Evolutionary conservation across 2,888 invertebrate species (phyloP), one percentile per base, ranked within the genome.

Genomic region (Spisula subtruncata): DNA sequence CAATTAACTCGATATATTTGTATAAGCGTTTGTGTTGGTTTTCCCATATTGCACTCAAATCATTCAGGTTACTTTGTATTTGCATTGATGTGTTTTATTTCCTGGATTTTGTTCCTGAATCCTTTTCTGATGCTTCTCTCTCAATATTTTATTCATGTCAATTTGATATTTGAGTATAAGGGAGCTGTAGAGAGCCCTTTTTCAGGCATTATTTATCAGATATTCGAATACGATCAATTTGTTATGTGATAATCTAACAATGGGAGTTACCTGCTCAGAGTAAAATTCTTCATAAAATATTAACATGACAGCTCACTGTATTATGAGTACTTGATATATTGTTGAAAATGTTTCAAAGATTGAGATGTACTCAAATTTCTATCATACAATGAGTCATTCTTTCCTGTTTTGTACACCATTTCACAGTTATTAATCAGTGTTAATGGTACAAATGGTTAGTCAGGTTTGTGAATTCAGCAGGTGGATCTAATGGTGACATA

Each of bases 231-330:
- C 12, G 2, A 35, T 20, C 8, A 60, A 60, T 75, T 35, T 12
- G 32, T 75, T 75, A 25, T 16, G 5, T 32, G 35, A 75, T 75
- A 35, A 14, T n/a, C n/a, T 12, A 75, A 75, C 75, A 32, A 75
- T 75, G 16, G 0, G 75, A 75, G 75, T 32, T 35, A 35, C 29
- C 75, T 75, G 35, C 35, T 32, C 5, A 18, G 75, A 75, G 75
- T 75, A 32, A 32, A 75, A 75, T 75, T 1, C 14, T 41, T 75
- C 18, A 75, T 75, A 16, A 75, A 75, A 32, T 75, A 75, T 75
- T 32, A 0, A 75, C 25, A 16, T 75, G 75, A 75, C 60, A 66
- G 12, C 25, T 66, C 25, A n/a, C 2, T 66, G n/a, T 10, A 66
- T 25, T 66, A 10, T 25, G 60, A 66, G n/a, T 66, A 66, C 10